Evolutionary conservation across 2,888 invertebrate genomes (phyloP), one percentile per base, ranked within the genome.

Genomic region (Hyppa rectilinea): DNA sequence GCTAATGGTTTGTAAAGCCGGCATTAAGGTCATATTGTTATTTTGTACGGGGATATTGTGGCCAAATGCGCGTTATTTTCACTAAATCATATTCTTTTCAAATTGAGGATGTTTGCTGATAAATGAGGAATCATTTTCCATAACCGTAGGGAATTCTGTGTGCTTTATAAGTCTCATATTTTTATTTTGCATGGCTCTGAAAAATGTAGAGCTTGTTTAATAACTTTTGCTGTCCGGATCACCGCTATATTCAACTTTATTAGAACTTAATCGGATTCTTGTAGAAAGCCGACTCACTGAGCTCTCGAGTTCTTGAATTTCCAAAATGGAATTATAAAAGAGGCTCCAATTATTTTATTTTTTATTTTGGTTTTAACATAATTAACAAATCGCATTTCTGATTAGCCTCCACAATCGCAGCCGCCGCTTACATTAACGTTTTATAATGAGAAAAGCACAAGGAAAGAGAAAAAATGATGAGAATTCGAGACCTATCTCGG

Each of bases 1-100:
- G 91, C 92, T 94, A 95, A 95, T 95, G 95, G 93, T 93, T 92
- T 93, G 92, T 91, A 91, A 91, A 90, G 88, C 89, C 88, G 83
- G 88, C 91, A 93, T 94, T 94, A 93, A 90, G 86, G 85, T 89
- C 87, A 85, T 87, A 95, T 95, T 95, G 94, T 95, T 92, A 87
- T 87, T 85, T 88, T 89, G 90, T 91, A 87, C 86, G 84, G 87
- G 89, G 85, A 89, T 88, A 86, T 90, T 92, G 88, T 91, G 86
- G 83, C 94, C 95, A 94, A 92, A 94, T 94, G 94, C 91, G 87
- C 88, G 75, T 75, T 84, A 74, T 89, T 90, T 88, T 84, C 75
- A 65, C 71, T 50, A 74, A 75, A 79, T 78, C 69, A 73, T 72
- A 74, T 62, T 73, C 36, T 40, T 77, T 67, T 74, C 58, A 78